Base-by-base conservation (phyloP, 2,888 invertebrate species). In the Anoncus sp. region DNA sequence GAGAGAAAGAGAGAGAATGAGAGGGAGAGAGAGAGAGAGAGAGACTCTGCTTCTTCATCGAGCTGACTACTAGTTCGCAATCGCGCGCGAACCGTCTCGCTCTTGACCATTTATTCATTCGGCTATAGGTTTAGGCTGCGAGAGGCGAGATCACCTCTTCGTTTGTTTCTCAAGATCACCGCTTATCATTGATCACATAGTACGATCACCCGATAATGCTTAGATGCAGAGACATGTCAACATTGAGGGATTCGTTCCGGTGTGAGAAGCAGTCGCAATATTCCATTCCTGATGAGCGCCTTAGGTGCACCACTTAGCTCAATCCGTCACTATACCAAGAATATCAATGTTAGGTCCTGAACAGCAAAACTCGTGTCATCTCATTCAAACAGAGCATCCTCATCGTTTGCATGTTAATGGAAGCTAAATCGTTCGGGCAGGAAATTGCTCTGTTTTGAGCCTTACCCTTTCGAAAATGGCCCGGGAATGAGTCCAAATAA, bases 1-100 rank as follows among this genome's bases (percentile, higher is more conserved):
- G 67, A 77, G 62, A 59, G 59, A 31, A 7, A 31, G 31, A 31
- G 31, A 31, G 31, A 60, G 80, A 59, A 14, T 40, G 55, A 70
- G 60, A 51, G 66, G 74, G 73, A 78, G 51, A 45, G 69, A 73
- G 73, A 80, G 31, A 63, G 74, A 70, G 57, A 60, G 20, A 57
- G 55, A 27, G 12, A 24, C 22, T 9, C 22, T 18, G 24, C 40
- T 51, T 51, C 18, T 66, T 53, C 49, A 35, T 49, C 47, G 47
- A 63, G 47, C 74, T 57, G 71, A 67, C 70, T 59, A 47, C 72
- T 73, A 49, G 53, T 55, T 78, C 72, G 70, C 55, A 62, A 62
- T 51, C 47, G 53, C 66, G 63, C 62, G 57, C 47, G 18, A 49
- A 59, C 31, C 35, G 51, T 63, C 55, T 45, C 57, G 27, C 49